A percentile compares a stretch with the other conserved stretches of the same genome.
Evolutionary conservation across 2,888 invertebrate genomes (phyloP).

Genomic region (Athripsodes cinereus): DNA sequence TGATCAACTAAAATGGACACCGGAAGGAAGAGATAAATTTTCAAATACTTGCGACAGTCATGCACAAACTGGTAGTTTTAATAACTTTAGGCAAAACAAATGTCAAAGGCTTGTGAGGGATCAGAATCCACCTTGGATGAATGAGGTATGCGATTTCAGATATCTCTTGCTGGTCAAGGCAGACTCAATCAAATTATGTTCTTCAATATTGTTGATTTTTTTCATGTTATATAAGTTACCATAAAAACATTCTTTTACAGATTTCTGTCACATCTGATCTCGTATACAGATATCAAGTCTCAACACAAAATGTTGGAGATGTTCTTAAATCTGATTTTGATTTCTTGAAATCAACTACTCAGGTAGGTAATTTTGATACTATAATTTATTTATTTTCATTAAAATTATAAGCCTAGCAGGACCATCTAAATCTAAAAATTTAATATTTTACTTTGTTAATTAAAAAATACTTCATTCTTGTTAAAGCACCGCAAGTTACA

Average conservation of each 20-base stretch:
- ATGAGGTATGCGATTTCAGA: constrained; percentile 39
- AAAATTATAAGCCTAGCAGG: too few species aligned
- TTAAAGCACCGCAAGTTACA: too few species aligned
- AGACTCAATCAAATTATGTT: too few species aligned
- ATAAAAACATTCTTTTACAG: constrained; percentile 30
- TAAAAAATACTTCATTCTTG: too few species aligned
- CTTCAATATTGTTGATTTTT: too few species aligned
- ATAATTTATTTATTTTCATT: too few species aligned
- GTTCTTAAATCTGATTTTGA: constrained; percentile 57
- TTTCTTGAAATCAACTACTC: constrained; percentile 48
- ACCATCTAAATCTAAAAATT: too few species aligned
- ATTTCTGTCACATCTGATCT: constrained; percentile 59
- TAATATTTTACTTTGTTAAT: too few species aligned
- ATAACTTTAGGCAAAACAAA: not conserved
- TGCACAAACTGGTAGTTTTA: not conserved
- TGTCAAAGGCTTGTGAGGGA: constrained; percentile 36
- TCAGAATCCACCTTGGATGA: constrained; percentile 61
- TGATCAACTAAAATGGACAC: too few species aligned
- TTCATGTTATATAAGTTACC: too few species aligned
- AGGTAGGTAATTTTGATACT: constrained; percentile 40
- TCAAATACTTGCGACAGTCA: not conserved
- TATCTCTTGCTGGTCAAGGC: too few species aligned
- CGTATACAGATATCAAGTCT: constrained; percentile 63
- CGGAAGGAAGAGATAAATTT: not conserved
- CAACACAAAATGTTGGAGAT: constrained; percentile 50